Evolutionary conservation across 2,888 invertebrate genomes (phyloP), one percentile per base, ranked within the genome.

Genomic region (Criorhina ranunculi): DNA sequence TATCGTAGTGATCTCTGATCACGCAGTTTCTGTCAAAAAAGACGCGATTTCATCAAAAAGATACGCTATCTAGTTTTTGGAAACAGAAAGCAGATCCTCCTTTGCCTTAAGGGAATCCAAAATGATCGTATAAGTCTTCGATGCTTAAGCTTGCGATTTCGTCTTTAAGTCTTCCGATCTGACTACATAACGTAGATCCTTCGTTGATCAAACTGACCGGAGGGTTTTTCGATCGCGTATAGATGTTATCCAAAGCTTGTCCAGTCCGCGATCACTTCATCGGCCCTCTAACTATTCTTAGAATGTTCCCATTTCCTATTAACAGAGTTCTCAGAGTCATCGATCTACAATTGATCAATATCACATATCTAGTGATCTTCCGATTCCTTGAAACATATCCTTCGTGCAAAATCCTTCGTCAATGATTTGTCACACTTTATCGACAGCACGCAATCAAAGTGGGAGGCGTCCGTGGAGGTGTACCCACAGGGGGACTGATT

Each of bases 371-470:
- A 57, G 19, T 57, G 44, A 62, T 46, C 62, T 8, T 5, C 19
- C 15, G 35, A 40, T 31, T 42, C 42, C 6, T 29, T 19, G 9
- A 29, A 42, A 15, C 44, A n/a, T 5, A 42, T 44, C 51, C 11
- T 29, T 15, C 5, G 29, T n/a, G 17, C 44, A 17, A 53, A 31
- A 64, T 19, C 19, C 53, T 33, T 33, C 2, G 12, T 9, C 66
- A 15, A 11, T 11, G 46, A 70, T 78, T 78, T 55, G 67, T 46
- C 49, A 59, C 59, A 46, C 33, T 72, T 72, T 64, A 79, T 79
- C 64, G 57, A 79, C 64, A 31, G 57, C 59, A 49, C 46, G 70
- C 70, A 79, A 72, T 72, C 64, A 59, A 70, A 72, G 64, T 78
- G 57, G 78, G 78, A 44, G 78, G 51, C 31, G 29, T 35, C 64